A percentile compares a stretch with the other conserved stretches of the same genome.
These are phyloP conservation scores for Aphidius gifuensis DNA, from an alignment of 1,140 invertebrate species.

Conservation along the genomic window DNA sequence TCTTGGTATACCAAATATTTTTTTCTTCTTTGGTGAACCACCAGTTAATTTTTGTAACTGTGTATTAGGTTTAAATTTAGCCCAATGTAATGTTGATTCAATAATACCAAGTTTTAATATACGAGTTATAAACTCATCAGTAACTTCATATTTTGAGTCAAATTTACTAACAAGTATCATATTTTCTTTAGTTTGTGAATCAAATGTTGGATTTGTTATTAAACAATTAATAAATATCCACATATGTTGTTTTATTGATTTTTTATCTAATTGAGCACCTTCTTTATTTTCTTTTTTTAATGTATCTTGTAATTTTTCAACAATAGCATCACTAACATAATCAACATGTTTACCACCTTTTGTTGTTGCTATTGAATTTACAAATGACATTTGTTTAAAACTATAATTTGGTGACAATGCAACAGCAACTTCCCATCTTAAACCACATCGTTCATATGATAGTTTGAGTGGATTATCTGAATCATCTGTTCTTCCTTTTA, in stretches of 20 bases:
- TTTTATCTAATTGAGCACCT: constrained; percentile 78
- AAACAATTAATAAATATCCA: constrained; percentile 99
- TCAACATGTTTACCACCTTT: constrained; percentile 99
- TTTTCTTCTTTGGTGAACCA: constrained; percentile 85
- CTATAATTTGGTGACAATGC: constrained; percentile 79
- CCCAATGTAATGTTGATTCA: constrained; percentile 89
- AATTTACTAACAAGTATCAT: constrained; percentile 96
- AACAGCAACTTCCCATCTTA: constrained; percentile 95
- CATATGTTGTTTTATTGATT: constrained; percentile 94
- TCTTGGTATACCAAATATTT: constrained; percentile 94
- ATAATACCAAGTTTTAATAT: constrained; percentile 87
- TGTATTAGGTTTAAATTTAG: constrained; percentile 93
- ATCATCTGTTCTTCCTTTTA: constrained; percentile 79
- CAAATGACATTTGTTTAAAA: constrained; percentile 98
- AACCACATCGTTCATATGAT: constrained; percentile 79
- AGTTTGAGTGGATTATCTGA: constrained; percentile 81
- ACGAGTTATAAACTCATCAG: constrained; percentile 83
- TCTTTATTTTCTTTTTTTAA: constrained; percentile 94
- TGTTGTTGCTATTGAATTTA: constrained; percentile 98
- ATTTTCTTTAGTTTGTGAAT: constrained; percentile 99
- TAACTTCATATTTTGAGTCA: constrained; percentile 88
- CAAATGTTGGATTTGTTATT: constrained; percentile 99
- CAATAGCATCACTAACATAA: constrained; percentile 85
- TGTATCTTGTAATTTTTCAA: constrained; percentile 85
- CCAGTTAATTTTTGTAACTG: constrained; percentile 77